Evolutionary conservation across 2,113 vertebrate species (phyloP).

Genomic region (Cololabis saira): DNA sequence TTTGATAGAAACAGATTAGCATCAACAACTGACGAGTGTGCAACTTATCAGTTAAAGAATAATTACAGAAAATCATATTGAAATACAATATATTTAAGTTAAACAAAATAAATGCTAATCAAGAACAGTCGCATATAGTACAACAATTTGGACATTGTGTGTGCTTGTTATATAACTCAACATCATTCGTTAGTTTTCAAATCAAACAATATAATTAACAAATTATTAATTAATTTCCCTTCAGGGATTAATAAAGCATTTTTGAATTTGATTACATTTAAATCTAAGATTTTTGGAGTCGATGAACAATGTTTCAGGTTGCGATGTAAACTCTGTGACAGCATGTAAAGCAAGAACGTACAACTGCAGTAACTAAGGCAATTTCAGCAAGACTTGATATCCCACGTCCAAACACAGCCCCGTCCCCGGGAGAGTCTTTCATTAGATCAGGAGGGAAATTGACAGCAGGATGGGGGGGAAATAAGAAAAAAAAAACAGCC

Average conservation of each 20-base stretch:
- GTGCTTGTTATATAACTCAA: conserved; percentile 2
- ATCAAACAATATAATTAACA: too few relatives aligned
- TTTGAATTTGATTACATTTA: too few relatives aligned
- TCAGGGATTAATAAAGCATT: too few relatives aligned
- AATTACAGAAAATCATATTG: neutral
- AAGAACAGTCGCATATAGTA: neutral
- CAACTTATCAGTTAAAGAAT: neutral
- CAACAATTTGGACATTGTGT: neutral
- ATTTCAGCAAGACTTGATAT: conserved; percentile 54
- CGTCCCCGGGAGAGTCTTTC: neutral
- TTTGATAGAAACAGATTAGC: neutral
- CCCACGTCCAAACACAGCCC: too few relatives aligned
- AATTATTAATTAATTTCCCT: too few relatives aligned
- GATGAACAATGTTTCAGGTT: neutral
- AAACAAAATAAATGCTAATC: conserved; percentile 10
- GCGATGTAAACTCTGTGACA: conserved; percentile 31
- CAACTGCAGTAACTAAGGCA: conserved; percentile 62
- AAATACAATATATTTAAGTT: too few relatives aligned
- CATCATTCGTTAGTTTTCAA: too few relatives aligned
- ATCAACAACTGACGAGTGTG: neutral
- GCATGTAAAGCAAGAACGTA: neutral
- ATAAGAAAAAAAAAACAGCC: neutral
- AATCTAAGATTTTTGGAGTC: too few relatives aligned
- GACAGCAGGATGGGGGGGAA: conserved; percentile 3
- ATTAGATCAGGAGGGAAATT: neutral